A percentile compares a stretch with the other conserved stretches of the same genome.
Evolutionary conservation across 2,113 vertebrate species (phyloP).

Genomic region (Tyto alba): DNA sequence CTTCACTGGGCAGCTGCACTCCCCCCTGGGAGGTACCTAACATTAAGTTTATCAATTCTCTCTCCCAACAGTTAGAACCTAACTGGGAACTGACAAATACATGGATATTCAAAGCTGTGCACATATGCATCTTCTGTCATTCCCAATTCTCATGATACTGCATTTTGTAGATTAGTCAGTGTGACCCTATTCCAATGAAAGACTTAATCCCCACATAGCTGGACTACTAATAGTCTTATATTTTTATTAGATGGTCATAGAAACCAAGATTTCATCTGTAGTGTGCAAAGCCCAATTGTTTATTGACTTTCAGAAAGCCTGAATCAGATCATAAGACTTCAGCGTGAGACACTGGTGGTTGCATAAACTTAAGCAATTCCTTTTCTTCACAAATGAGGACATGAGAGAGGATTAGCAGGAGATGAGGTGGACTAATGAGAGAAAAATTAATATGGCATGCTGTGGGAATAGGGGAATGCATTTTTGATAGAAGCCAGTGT

Average conservation of each 20-base stretch:
- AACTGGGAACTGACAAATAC: not conserved
- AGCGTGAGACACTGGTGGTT: not conserved
- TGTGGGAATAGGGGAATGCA: not conserved
- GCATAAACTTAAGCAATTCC: not conserved
- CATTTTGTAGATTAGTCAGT: not conserved
- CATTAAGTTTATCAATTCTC: not conserved
- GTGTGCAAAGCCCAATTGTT: not conserved
- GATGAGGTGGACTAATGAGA: not conserved
- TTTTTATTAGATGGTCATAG: not conserved
- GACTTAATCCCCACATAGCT: not conserved
- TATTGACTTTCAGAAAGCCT: not conserved
- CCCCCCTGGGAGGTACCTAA: not conserved
- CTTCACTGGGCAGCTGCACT: not conserved
- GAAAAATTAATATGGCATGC: not conserved
- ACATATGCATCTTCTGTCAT: fast-evolving
- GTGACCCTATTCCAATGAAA: not conserved
- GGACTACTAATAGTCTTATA: not conserved
- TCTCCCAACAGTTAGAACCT: not conserved
- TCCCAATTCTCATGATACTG: not conserved
- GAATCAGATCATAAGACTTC: not conserved
- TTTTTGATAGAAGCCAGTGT: not conserved
- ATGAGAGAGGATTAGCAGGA: not conserved
- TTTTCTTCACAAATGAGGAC: not conserved
- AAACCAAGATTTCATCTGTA: not conserved
- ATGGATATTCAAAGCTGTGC: not conserved